Evolutionary conservation across 2,888 invertebrate species (phyloP).

Genomic region (Ectropis crepuscularia): DNA sequence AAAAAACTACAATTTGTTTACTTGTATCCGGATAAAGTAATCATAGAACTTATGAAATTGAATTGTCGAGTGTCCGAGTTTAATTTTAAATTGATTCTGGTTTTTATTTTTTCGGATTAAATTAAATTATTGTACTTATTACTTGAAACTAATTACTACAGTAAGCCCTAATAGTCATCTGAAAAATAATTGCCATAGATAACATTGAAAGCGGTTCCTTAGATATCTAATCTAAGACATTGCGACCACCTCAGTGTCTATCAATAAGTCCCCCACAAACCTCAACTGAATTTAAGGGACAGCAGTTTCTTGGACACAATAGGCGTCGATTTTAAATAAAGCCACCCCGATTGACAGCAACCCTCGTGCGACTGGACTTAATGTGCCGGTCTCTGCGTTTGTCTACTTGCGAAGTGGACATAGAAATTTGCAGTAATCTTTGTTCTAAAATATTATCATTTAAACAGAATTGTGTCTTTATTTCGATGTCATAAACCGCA

Average conservation of each 20-base stretch:
- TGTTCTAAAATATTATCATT: background rate
- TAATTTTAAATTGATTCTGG: no score
- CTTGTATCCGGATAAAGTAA: no score
- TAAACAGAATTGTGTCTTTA: background rate
- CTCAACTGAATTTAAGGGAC: constrained; percentile 43
- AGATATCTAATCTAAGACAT: background rate
- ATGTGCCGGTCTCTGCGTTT: constrained; percentile 78
- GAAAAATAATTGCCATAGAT: no score
- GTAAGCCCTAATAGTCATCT: no score
- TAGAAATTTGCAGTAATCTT: constrained; percentile 36
- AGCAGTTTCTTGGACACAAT: constrained; percentile 67
- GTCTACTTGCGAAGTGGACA: constrained; percentile 42
- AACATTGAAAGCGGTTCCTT: no score
- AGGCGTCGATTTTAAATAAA: constrained; percentile 77
- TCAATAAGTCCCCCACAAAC: constrained; percentile 26
- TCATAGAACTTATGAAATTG: no score
- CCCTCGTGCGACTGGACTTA: constrained; percentile 75
- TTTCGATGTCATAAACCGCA: no score
- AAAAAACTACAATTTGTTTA: no score
- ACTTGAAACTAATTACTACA: no score
- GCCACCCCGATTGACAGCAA: constrained; percentile 69
- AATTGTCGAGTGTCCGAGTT: no score
- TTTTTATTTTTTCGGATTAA: no score
- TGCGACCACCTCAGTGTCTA: constrained; percentile 11
- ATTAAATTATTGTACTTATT: no score